Percentiles rank a stretch among this genome's conserved stretches.
Conservation (phyloP, 2,797 vertebrate genomes). For the Cyprinodon diabolis region DNA sequence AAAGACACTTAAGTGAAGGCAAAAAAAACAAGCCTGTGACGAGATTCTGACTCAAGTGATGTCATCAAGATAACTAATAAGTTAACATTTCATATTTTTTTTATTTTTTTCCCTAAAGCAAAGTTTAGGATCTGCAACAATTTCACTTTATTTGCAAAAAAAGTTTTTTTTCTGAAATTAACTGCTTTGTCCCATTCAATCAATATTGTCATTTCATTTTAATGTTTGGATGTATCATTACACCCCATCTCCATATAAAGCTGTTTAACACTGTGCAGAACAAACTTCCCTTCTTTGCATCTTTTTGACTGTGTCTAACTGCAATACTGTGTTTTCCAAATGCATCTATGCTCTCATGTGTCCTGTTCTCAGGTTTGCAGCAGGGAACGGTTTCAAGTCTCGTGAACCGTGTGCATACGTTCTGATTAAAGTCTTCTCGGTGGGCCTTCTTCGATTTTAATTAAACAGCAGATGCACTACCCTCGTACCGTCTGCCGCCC, state of each 20-base stretch:
- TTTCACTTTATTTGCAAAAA: too few species aligned
- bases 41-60: too few species aligned
- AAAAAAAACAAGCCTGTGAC: too few species aligned
- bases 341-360: not conserved
- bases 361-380: constrained; percentile 23
- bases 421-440: constrained; percentile 61
- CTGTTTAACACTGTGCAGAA: not conserved
- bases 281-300: not conserved
- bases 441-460: constrained; percentile 69
- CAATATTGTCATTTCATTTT: not conserved
- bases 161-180: too few species aligned
- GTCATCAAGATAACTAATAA: too few species aligned
- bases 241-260: not conserved
- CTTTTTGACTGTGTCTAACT: not conserved
- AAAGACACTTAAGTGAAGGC: too few species aligned
- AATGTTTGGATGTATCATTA: not conserved
- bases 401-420: constrained; percentile 21
- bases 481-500: constrained; percentile 62
- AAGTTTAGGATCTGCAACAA: too few species aligned
- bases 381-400: constrained; percentile 23
- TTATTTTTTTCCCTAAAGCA: too few species aligned
- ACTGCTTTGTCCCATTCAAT: too few species aligned
- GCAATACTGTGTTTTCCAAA: not conserved
- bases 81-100: too few species aligned
- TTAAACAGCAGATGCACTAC: constrained; percentile 72